Percentiles rank a stretch among this genome's conserved stretches.
These are phyloP conservation scores for Heteropelma amictum DNA, from an alignment of 2,888 invertebrate species.

Conservation along the genomic window DNA sequence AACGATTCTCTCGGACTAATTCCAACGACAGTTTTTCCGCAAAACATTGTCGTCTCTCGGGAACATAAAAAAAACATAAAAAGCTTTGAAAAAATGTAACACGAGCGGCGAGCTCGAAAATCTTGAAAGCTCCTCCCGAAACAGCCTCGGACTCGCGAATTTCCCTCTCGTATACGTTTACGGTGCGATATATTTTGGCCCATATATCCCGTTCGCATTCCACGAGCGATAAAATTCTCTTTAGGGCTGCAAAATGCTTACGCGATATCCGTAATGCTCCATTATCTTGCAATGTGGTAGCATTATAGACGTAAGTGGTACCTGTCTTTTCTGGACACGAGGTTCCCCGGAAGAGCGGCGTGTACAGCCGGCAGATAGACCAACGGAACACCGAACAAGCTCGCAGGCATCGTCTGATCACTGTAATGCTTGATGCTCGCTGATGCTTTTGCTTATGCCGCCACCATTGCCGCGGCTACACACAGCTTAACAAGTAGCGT, in stretches of 20 bases:
- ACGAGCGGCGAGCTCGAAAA: too few species aligned
- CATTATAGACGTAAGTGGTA: slow-evolving; percentile 71
- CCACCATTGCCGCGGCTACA: slow-evolving; percentile 8
- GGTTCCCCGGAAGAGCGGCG: slow-evolving; percentile 55
- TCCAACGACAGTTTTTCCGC: too few species aligned
- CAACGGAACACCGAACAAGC: slow-evolving; percentile 16
- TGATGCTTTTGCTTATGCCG: slow-evolving; percentile 40
- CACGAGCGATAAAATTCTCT: slow-evolving; percentile 59
- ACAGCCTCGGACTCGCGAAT: too few species aligned
- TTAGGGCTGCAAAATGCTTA: slow-evolving; percentile 61
- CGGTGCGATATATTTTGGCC: too few species aligned
- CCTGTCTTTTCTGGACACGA: slow-evolving; percentile 64
- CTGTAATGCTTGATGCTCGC: slow-evolving; percentile 64
- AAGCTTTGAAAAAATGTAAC: too few species aligned
- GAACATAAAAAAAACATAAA: too few species aligned
- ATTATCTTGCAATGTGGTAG: slow-evolving; percentile 72
- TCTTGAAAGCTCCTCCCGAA: too few species aligned
- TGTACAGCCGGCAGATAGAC: slow-evolving; percentile 37
- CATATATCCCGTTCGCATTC: not conserved
- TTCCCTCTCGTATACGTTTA: too few species aligned
- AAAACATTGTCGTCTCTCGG: too few species aligned
- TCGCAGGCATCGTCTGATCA: slow-evolving; percentile 65
- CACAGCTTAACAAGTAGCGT: slow-evolving; percentile 64
- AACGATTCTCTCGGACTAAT: too few species aligned
- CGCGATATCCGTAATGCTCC: slow-evolving; percentile 63